Evolutionary conservation across 1,140 invertebrate species (phyloP), one percentile per base, ranked within the genome.

Genomic region (Magallana angulata): DNA sequence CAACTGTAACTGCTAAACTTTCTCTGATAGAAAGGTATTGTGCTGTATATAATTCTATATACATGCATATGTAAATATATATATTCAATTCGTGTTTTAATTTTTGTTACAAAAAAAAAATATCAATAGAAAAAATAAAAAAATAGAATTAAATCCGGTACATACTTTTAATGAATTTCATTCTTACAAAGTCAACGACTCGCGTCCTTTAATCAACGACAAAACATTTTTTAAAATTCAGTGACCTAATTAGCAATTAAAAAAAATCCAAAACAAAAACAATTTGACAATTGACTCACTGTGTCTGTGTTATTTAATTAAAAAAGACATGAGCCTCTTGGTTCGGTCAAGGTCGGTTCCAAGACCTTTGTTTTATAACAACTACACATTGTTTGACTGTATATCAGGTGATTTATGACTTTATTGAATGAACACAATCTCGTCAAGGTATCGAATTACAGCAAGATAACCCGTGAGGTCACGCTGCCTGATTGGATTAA

Each of bases 351-450:
- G 68, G 68, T 71, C 68, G 24, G 9, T 4, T 8, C 18, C 24
- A 18, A 11, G 68, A 11, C 68, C 68, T 71, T 71, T 71, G 68
- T 71, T 30, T 71, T 71, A 30, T 30, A 36, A 24, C 68, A 30
- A 7, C 12, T 11, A 71, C 5, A 7, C 24, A 30, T 11, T 11
- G 36, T 36, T 36, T 36, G 4, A 24, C 8, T 12, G 24, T 24
- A 7, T 30, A 71, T n/a, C 24, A 18, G 30, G 30, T 30, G 68
- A 71, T 71, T 71, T 71, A 71, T 71, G 7, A 71, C 11, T 71
- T 71, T 30, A 71, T 71, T 71, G 68, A 30, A 12, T 71, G 68
- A 71, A 30, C 68, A 24, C 30, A 71, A 71, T 71, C 68, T 71
- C 18, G 68, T 71, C 24, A 71, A 24, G 36, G 68, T 71, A 71